These are phyloP conservation scores for Archips xylosteana DNA, from an alignment of 2,888 invertebrate genomes.

Conservation along the genomic window DNA sequence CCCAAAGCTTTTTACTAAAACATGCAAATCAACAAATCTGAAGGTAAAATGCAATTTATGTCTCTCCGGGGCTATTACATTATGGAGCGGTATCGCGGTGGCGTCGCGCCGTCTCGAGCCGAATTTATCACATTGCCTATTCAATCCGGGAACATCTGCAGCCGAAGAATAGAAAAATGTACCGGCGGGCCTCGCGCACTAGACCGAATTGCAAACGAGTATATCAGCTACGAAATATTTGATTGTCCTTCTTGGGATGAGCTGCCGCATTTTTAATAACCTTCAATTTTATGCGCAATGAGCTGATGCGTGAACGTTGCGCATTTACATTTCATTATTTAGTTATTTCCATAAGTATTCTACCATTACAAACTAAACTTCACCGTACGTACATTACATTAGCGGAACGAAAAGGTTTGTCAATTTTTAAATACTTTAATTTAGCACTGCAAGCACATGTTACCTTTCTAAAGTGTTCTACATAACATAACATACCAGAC, in stretches of 20 bases:
- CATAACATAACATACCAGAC: too few species aligned
- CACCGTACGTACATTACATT: too few species aligned
- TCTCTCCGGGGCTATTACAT: constrained; percentile 41
- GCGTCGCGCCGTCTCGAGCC: constrained; percentile 67
- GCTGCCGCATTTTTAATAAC: background rate
- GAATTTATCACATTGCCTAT: constrained; percentile 84
- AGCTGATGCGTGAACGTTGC: too few species aligned
- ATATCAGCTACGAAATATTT: constrained; percentile 3
- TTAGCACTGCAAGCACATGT: too few species aligned
- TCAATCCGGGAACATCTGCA: constrained; percentile 79
- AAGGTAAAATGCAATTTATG: constrained; percentile 38
- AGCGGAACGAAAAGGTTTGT: too few species aligned
- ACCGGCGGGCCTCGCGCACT: constrained; percentile 45
- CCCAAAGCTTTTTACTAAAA: constrained; percentile 24
- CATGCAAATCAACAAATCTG: constrained; percentile 39
- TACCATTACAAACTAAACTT: too few species aligned
- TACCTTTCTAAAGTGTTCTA: too few species aligned
- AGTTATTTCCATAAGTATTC: too few species aligned
- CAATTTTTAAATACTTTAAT: too few species aligned
- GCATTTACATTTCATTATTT: too few species aligned
- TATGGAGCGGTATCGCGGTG: constrained; percentile 51
- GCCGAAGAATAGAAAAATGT: constrained; percentile 64
- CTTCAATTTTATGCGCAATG: too few species aligned
- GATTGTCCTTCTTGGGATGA: constrained; percentile 31
- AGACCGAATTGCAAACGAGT: constrained; percentile 51